A percentile compares a stretch with the other conserved stretches of the same genome.
Evolutionary conservation across 2,797 vertebrate species (phyloP).

Genomic region (Acipenser transmontanus): DNA sequence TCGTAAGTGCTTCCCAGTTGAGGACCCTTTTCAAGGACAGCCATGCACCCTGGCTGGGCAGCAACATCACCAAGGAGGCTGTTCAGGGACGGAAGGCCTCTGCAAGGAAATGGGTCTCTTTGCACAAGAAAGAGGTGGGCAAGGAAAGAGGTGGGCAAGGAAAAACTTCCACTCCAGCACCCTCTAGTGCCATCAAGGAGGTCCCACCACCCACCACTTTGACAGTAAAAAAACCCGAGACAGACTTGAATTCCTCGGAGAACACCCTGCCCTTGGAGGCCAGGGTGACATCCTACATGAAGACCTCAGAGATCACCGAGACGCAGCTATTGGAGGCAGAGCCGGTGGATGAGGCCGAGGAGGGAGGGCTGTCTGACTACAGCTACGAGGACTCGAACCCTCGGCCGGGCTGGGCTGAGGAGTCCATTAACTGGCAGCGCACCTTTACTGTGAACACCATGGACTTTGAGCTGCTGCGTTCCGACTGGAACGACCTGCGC

Average conservation of each 20-base stretch:
- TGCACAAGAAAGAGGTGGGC: conserved; percentile 1
- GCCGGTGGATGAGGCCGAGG: conserved; percentile 41
- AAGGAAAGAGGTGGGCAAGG: conserved; percentile 24
- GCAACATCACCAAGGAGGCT: conserved; percentile 46
- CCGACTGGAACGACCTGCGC: conserved; percentile 95
- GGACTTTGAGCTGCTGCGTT: conserved; percentile 93
- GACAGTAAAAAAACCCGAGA: conserved; percentile 10
- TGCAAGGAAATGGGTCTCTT: conserved; percentile 27
- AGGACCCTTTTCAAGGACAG: conserved; percentile 49
- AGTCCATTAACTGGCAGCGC: conserved; percentile 93
- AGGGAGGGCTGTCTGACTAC: conserved; percentile 69
- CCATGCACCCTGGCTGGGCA: conserved; percentile 40
- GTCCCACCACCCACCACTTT: conserved; percentile 14
- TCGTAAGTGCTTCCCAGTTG: conserved; percentile 46
- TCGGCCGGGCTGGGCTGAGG: conserved; percentile 82
- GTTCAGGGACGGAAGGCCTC: conserved; percentile 30
- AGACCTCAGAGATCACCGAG: conserved; percentile 62
- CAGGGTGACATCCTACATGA: conserved; percentile 75
- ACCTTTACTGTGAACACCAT: conserved; percentile 89
- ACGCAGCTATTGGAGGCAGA: conserved; percentile 58
- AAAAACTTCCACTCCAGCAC: conserved; percentile 12
- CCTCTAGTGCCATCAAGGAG: conserved; percentile 24
- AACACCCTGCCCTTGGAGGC: conserved; percentile 25
- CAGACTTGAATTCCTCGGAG: conserved; percentile 52
- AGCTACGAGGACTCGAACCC: conserved; percentile 72